A percentile compares a stretch with the other conserved stretches of the same genome.
These are phyloP conservation scores for Conopomorpha cramerella DNA, from an alignment of 1,140 invertebrate species.

Conservation along the genomic window DNA sequence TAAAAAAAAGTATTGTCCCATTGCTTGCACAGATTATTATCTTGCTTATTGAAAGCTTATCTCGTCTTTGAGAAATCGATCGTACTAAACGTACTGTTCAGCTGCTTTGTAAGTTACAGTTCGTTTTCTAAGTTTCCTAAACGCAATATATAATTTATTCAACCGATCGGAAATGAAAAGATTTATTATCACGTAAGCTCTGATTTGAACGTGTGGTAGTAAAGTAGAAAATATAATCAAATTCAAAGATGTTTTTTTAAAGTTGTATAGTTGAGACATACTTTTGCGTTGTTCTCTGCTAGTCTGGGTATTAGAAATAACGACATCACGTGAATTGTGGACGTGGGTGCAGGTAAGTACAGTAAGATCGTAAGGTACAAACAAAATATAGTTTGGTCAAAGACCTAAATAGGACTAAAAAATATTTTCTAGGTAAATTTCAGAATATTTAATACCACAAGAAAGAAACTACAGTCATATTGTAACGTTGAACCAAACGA, in stretches of 20 bases:
- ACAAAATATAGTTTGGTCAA: too few relatives aligned
- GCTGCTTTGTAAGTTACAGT: constrained; percentile 17
- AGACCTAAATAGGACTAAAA: too few relatives aligned
- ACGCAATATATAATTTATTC: not conserved
- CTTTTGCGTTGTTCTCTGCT: not conserved
- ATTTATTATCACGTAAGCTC: too few relatives aligned
- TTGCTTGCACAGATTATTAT: constrained; percentile 53
- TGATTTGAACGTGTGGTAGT: too few relatives aligned
- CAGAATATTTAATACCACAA: not conserved
- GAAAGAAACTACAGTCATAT: not conserved
- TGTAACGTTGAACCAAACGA: constrained; percentile 18
- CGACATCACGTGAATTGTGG: too few relatives aligned
- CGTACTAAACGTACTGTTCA: constrained; percentile 18
- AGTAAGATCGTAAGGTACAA: too few relatives aligned
- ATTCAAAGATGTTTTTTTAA: not conserved
- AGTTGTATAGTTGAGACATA: not conserved
- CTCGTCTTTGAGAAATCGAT: constrained; percentile 31
- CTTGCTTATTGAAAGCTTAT: constrained; percentile 32
- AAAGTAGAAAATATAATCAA: not conserved
- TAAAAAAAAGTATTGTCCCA: constrained; percentile 36
- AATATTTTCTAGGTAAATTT: not conserved
- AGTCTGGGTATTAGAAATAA: not conserved
- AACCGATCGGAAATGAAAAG: not conserved
- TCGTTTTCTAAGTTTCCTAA: constrained; percentile 1
- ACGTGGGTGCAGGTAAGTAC: too few relatives aligned